phyloP scores from a whole-genome alignment of 2,113 vertebrate species.

The Manacus vitellinus region DNA sequence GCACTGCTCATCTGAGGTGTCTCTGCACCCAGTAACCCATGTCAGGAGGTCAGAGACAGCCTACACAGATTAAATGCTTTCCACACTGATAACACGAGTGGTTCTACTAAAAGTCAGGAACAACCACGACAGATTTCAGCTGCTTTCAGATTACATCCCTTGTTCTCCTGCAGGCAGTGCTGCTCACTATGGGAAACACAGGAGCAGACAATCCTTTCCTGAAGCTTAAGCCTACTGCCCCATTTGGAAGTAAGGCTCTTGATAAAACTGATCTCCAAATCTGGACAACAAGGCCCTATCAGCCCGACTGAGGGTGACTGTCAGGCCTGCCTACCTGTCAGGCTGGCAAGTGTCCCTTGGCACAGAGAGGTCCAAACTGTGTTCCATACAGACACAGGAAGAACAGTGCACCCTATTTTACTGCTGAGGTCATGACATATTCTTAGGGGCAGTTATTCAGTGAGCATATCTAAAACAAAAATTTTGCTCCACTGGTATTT shows the following conservation, averaged over 20 bases:
- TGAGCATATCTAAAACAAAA: neutral
- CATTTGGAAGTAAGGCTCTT: neutral
- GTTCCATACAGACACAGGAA: neutral
- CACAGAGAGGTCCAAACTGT: neutral
- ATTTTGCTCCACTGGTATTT: neutral
- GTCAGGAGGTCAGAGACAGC: neutral
- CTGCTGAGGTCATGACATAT: slow-evolving; percentile 11
- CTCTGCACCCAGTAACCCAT: neutral
- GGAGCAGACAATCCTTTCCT: neutral
- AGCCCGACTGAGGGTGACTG: neutral
- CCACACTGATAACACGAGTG: neutral
- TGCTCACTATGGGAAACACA: neutral
- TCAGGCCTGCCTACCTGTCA: neutral
- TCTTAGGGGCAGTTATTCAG: neutral
- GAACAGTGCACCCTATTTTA: slow-evolving; percentile 14
- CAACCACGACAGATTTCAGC: accelerated
- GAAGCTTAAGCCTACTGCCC: neutral
- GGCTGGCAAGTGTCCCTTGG: neutral
- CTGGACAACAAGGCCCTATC: neutral
- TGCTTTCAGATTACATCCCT: neutral
- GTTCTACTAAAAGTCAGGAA: neutral
- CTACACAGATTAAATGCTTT: neutral
- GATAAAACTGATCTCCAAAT: neutral
- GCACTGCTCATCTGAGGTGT: neutral
- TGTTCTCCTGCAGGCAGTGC: neutral